Conservation (phyloP, 2,888 invertebrate species). For the Platycheirus albimanus region DNA sequence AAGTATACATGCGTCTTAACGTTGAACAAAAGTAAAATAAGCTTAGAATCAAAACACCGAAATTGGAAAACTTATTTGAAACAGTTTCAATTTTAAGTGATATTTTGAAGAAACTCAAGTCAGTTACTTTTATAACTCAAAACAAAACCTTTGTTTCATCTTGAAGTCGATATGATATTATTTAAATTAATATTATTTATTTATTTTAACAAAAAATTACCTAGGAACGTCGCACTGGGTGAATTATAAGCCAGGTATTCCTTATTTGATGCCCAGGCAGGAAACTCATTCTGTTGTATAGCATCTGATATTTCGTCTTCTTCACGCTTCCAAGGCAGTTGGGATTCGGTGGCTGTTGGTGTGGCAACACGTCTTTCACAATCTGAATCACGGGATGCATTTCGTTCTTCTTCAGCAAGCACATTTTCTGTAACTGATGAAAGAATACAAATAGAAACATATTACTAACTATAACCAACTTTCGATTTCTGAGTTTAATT, state of each 20-base stretch:
- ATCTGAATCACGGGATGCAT: conserved; percentile 80
- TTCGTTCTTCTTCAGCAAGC: conserved; percentile 81
- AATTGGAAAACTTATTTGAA: too few species aligned
- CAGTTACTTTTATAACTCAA: too few species aligned
- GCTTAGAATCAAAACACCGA: too few species aligned
- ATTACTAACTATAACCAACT: too few species aligned
- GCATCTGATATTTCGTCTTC: conserved; percentile 88
- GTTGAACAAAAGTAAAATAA: too few species aligned
- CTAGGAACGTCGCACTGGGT: conserved; percentile 95
- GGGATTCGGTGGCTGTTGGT: conserved; percentile 94
- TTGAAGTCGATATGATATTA: too few species aligned
- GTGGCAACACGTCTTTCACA: conserved; percentile 91
- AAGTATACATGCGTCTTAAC: too few species aligned
- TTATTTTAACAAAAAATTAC: conserved; percentile 85
- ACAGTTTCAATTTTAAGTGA: too few species aligned
- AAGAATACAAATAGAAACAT: conserved; percentile 21
- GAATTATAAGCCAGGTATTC: conserved; percentile 96
- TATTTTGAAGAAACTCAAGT: too few species aligned
- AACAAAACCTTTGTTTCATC: too few species aligned
- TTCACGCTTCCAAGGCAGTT: conserved; percentile 96
- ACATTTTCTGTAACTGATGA: conserved; percentile 80
- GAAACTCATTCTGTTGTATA: conserved; percentile 93
- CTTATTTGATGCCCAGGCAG: conserved; percentile 97
- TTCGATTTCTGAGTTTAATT: too few species aligned
- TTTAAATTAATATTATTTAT: too few species aligned